These are phyloP conservation scores for Uria lomvia DNA, from an alignment of 2,113 vertebrate species.

Conservation along the genomic window DNA sequence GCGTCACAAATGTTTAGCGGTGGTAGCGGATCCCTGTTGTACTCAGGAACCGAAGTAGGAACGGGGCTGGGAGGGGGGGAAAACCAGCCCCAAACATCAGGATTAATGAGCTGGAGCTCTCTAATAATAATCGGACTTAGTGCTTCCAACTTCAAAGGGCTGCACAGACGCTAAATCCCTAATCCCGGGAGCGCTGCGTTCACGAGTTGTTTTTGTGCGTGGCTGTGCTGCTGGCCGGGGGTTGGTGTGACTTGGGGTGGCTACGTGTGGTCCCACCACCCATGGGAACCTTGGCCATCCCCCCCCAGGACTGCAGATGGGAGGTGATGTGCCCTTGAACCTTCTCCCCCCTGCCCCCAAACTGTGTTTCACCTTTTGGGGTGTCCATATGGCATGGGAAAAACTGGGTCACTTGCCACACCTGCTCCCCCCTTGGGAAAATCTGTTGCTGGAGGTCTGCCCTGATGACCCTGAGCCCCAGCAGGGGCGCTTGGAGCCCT, in stretches of 20 bases:
- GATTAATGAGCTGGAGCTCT: constrained; percentile 54
- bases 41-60: background rate
- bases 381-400: background rate
- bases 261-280: background rate
- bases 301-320: no score
- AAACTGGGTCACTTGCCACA: background rate
- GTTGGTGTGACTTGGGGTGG: background rate
- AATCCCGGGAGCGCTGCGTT: constrained; percentile 21
- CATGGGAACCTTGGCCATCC: rapidly evolving
- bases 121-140: constrained; percentile 60
- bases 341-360: rapidly evolving
- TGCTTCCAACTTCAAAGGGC: constrained; percentile 57
- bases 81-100: constrained; percentile 28
- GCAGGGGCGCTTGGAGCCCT: background rate
- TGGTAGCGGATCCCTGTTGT: background rate
- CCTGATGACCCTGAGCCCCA: rapidly evolving
- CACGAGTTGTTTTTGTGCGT: constrained; percentile 61
- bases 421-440: background rate
- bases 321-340: background rate
- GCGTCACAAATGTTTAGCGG: background rate
- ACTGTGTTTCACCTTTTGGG: background rate
- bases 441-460: background rate
- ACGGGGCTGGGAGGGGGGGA: background rate
- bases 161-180: background rate
- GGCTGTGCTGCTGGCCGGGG: background rate